phyloP scores from a whole-genome alignment of 2,888 invertebrate genomes.

The Oscheius myriophilus region DNA sequence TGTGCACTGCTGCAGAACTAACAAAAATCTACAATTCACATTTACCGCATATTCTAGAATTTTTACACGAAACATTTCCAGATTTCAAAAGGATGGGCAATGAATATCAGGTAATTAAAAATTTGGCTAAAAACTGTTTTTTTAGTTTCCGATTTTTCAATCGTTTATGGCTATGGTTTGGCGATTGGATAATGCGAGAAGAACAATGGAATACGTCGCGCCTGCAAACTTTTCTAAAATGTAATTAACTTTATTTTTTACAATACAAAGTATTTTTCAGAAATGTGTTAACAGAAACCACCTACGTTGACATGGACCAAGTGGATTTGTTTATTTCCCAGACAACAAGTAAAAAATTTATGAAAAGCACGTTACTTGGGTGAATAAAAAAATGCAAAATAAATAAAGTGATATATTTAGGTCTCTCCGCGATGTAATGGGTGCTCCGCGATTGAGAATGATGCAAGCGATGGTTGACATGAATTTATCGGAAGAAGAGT shows the following conservation, averaged over 20 bases:
- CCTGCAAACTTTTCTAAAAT: slow-evolving; percentile 14
- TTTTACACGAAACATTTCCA: slow-evolving; percentile 16
- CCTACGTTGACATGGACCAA: slow-evolving; percentile 24
- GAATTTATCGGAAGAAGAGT: slow-evolving; percentile 19
- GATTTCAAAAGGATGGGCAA: slow-evolving; percentile 6
- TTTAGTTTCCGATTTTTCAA: slow-evolving; percentile 18
- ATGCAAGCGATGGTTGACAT: slow-evolving; percentile 18
- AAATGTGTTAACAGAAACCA: slow-evolving; percentile 25
- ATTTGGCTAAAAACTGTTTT: neutral
- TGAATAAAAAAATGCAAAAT: neutral
- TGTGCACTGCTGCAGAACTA: slow-evolving; percentile 24
- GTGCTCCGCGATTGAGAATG: slow-evolving; percentile 6
- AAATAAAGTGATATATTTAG: neutral
- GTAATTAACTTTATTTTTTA: neutral
- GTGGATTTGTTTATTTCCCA: slow-evolving; percentile 21
- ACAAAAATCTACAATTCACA: slow-evolving; percentile 16
- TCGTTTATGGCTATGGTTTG: slow-evolving; percentile 25
- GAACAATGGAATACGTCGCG: slow-evolving; percentile 6
- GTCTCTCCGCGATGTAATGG: slow-evolving; percentile 18
- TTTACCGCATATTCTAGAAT: slow-evolving; percentile 14
- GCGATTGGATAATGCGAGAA: slow-evolving; percentile 19
- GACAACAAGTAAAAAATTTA: neutral
- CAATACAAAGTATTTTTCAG: neutral
- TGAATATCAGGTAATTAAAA: too few relatives aligned
- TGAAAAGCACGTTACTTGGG: too few relatives aligned